Evolutionary conservation across 1,140 invertebrate species (phyloP), one percentile per base, ranked within the genome.

Genomic region (Vollenhovia emeryi): DNA sequence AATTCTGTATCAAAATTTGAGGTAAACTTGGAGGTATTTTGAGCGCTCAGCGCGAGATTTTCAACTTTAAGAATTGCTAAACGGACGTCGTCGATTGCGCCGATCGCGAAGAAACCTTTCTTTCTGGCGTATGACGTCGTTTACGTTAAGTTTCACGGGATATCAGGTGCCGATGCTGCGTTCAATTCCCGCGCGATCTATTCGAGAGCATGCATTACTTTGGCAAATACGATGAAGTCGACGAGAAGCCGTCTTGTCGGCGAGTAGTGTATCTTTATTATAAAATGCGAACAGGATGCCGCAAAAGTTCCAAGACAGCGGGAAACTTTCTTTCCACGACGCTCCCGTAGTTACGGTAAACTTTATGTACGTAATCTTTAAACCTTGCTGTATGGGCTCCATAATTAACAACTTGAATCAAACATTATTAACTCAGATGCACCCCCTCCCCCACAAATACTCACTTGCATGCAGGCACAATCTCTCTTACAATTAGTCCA

Each of bases 151-250:
- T 73, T 73, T 13, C 43, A 57, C 18, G 50, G 24, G 66, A 82
- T 52, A 55, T 82, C 78, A 59, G 78, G 40, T 82, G 78, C n/a
- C 24, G 64, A 73, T 45, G 18, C 66, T 43, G 36, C 43, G 78
- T 82, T 82, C 78, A 82, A 82, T 59, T 73, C 66, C 36, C 50
- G 78, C 52, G 52, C 66, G 50, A 50, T 82, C 71, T 82, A 45
- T 82, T 36, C 78, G 36, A 82, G 73, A 73, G 66, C 73, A 82
- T 73, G 78, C 78, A 71, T 82, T 82, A 82, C 78, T 82, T 82
- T 33, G 18, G 66, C 50, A 82, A 82, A 82, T 52, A 71, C 43
- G 50, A 71, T 52, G 45, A 79, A 33, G 60, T 66, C 60, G 75
- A 66, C 43, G 64, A 57, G 48, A 50, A 80, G 48, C 33, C 24